A percentile compares a stretch with the other conserved stretches of the same genome.
Evolutionary conservation across 2,888 invertebrate species (phyloP).

Genomic region (Pammene fasciana): DNA sequence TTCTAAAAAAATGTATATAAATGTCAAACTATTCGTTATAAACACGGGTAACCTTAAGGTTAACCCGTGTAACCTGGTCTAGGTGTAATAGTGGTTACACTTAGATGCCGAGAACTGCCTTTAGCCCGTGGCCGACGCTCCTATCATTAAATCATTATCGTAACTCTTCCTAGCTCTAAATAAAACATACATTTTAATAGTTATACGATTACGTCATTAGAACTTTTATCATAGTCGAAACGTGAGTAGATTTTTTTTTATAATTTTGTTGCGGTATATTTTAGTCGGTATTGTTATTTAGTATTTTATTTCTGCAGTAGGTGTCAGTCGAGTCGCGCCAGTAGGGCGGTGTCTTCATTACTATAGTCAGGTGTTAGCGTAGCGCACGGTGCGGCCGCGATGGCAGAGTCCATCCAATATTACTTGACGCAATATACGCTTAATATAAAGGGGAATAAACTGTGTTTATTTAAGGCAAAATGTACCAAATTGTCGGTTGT

Average conservation of each 20-base stretch:
- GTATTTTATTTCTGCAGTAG: slow-evolving; percentile 73
- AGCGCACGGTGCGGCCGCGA: neutral
- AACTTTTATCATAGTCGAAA: slow-evolving; percentile 69
- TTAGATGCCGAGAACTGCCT: neutral
- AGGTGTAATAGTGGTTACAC: neutral
- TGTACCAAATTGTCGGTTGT: neutral
- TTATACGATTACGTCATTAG: slow-evolving; percentile 55
- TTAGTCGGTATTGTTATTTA: slow-evolving; percentile 80
- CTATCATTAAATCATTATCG: slow-evolving; percentile 57
- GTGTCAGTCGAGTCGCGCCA: slow-evolving; percentile 31
- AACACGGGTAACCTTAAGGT: neutral
- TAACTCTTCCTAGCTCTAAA: slow-evolving; percentile 66
- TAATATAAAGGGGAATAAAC: neutral
- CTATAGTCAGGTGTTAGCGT: slow-evolving; percentile 9
- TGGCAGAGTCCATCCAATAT: neutral
- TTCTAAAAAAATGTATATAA: no score
- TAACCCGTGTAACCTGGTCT: neutral
- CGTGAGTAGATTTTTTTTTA: slow-evolving; percentile 67
- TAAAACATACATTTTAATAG: slow-evolving; percentile 51
- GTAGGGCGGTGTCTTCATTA: slow-evolving; percentile 4
- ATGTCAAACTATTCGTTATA: neutral
- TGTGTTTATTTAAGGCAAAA: neutral
- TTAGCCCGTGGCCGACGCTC: slow-evolving; percentile 42
- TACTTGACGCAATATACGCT: neutral
- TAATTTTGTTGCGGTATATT: slow-evolving; percentile 73